Base-by-base conservation (phyloP, 2,113 vertebrate species). In the Alligator mississippiensis region DNA sequence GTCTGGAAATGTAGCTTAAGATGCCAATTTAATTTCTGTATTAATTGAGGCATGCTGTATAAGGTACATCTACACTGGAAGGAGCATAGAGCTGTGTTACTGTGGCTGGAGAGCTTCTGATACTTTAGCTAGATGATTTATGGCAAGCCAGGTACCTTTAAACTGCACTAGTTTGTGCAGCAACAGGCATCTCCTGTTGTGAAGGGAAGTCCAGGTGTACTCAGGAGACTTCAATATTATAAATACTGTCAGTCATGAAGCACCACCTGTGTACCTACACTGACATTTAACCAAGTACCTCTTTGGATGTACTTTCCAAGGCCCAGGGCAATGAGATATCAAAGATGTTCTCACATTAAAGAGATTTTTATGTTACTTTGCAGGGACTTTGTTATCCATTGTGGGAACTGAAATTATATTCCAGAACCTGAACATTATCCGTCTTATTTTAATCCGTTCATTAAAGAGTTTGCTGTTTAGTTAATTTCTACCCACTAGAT, bases 351-450 rank as follows among this genome's bases (percentile, higher is more conserved):
- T 5, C 58, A 24, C 68, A 77, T 10, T n/a, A 85, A 83, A 85
- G 17, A 6, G 0, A 1, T 2, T 0, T n/a, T n/a, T n/a, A n/a
- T 76, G 47, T 27, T 58, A 2, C 28, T 83, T 66, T 66, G 3
- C 4, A 5, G 47, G 15, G 54, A 6, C 12, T 82, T 82, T 80
- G 11, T 15, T 76, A 60, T 27, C 19, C 80, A 60, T 9, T 28
- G 16, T 10, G 38, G 7, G 28, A 28, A 55, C 19, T n/a, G 16
- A 76, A 24, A 77, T 3, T 3, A 75, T 1, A 13, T n/a, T 47
- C 4, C 3, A 68, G 7, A 17, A 86, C 19, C 68, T 38, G 38
- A 70, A 10, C 5, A 70, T 38, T 38, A 30, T 30, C 68, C 12
- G 68, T 5, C 30, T 5, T 70, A 2, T 34, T 70, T 38, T 70